Evolutionary conservation across 2,113 vertebrate genomes (phyloP), one percentile per base, ranked within the genome.

Genomic region (Triplophysa rosa): DNA sequence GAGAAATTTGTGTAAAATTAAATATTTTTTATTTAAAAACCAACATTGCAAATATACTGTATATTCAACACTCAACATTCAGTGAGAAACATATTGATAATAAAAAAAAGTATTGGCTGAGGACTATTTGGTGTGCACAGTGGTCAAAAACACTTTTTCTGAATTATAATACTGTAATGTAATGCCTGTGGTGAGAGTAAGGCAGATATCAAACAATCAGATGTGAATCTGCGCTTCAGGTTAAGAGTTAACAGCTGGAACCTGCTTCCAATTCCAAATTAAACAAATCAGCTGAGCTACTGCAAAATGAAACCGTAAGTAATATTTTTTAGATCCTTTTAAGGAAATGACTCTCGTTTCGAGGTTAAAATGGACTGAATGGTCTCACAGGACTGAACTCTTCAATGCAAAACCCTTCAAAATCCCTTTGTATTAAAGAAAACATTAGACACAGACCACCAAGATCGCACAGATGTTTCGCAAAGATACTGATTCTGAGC

Each of bases 21-120:
- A 83, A 87, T 83, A 82, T 89, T 82, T 91, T 85, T 91, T 88
- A 86, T 89, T 84, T 77, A 86, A 80, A 80, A 87, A 88, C 78
- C 87, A 79, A 37, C 77, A 79, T 79, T 83, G 82, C 56, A 77
- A 58, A 54, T 23, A 72, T 59, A 42, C 8, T 72, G 33, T 59
- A 42, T 59, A 24, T 23, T 4, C n/a, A 40, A 42, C 40, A 17
- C n/a, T 24, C n/a, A 9, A 37, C 49, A 33, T 70, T 58, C 1
- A 42, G 26, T 54, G 11, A 70, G 29, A 11, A 70, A 37, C 12
- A n/a, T 58, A 21, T 19, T 21, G n/a, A 21, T 58, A 6, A 10
- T 9, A n/a, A 58, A 47, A 17, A 71, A 58, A n/a, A n/a, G 58
- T 21, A 71, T 37, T 71, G 19, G n/a, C 16, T 26, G 40, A 74